Evolutionary conservation across 2,797 vertebrate species (phyloP).

Genomic region (Vultur gryphus): DNA sequence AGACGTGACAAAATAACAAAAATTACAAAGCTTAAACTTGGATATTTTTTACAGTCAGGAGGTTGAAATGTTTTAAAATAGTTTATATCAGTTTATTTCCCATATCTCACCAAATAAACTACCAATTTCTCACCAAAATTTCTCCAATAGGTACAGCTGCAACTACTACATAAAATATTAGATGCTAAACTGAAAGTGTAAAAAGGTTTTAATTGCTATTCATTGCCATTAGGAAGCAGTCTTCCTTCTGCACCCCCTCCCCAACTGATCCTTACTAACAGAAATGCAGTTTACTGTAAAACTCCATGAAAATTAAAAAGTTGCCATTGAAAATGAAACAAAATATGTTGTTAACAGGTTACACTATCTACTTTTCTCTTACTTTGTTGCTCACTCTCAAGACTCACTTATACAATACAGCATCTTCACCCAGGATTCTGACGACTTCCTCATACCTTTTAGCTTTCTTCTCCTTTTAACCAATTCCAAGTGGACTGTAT

Average conservation of each 20-base stretch:
- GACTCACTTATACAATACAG: not conserved
- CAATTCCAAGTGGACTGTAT: not conserved
- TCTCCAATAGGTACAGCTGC: not conserved
- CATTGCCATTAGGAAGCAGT: not conserved
- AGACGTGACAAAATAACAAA: not conserved
- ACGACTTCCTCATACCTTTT: not conserved
- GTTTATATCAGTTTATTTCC: not conserved
- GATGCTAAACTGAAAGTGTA: not conserved
- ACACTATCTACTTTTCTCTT: not conserved
- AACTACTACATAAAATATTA: not conserved
- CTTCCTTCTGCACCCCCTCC: not conserved
- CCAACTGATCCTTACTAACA: not conserved
- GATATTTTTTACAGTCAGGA: not conserved
- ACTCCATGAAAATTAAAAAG: not conserved
- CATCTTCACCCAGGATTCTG: not conserved
- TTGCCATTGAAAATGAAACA: not conserved
- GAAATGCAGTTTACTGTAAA: not conserved
- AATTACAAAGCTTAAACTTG: not conserved
- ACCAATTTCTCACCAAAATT: not conserved
- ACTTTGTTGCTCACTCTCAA: not conserved
- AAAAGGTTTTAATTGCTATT: not conserved
- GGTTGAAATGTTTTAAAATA: not conserved
- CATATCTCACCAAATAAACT: not conserved
- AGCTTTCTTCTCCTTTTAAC: not conserved
- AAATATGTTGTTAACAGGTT: not conserved